Evolutionary conservation across 92 coral and sea anemone genomes (phyloP), one percentile per base, ranked within the genome.

Genomic region (Isaurus tuberculatus): DNA sequence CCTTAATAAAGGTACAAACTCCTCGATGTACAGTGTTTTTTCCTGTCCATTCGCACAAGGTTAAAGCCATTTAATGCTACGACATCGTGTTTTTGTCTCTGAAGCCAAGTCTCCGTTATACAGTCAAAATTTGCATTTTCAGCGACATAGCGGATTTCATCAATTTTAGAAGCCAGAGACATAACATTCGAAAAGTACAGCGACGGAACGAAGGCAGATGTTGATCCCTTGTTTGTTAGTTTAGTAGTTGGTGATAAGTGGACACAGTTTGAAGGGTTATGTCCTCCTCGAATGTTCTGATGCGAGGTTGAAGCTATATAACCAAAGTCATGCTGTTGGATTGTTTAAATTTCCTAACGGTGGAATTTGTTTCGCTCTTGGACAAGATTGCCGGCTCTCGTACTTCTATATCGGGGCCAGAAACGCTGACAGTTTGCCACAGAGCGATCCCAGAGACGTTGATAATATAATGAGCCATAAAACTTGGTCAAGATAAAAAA

Each of bases 1-100:
- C 69, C 36, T 79, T 86, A 44, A 86, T 78, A 36, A 79, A 79
- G 29, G 40, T 86, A 31, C 89, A 86, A 17, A 86, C 85, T 8
- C 89, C 80, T 16, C 89, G 85, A 34, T 79, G 89, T 53, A 26
- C 8, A 13, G 15, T 37, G 20, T 34, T 10, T n/a, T 26, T 73
- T n/a, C 55, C 83, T 57, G 72, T 73, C 73, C 2, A 73, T 16
- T 16, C 73, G 32, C 46, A 34, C 83, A 5, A 63, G 17, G 29
- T 79, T 79, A 29, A 60, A 79, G 14, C 51, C 60, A 20, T 72
- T 17, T 60, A 79, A 32, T 28, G 51, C 31, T 37, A 79, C 20
- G 13, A 61, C 49, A 28, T 79, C 72, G 46, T 20, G 72, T 26
- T 60, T 79, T 8, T 22, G 27, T 32, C 26, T 26, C 25, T 33